These are phyloP conservation scores for Hypolimnas misippus DNA, from an alignment of 2,888 invertebrate genomes.

Conservation along the genomic window DNA sequence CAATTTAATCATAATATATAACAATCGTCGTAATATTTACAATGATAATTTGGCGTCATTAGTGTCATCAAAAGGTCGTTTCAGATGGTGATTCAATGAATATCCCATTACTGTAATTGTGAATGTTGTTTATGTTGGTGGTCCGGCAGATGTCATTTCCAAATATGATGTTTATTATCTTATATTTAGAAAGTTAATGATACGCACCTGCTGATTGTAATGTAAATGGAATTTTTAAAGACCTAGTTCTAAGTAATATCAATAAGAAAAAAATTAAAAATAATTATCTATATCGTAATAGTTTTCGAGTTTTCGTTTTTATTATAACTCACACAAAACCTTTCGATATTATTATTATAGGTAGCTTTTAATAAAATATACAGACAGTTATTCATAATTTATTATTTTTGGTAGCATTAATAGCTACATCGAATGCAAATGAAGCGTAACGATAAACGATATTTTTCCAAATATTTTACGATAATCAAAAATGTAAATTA, in stretches of 20 bases:
- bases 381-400: too few relatives aligned
- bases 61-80: constrained; percentile 26
- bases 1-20: neutral
- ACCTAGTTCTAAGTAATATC: neutral
- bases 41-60: constrained; percentile 14
- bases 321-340: too few relatives aligned
- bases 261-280: neutral
- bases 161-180: constrained; percentile 16
- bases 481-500: neutral
- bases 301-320: too few relatives aligned
- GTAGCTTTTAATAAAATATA: too few relatives aligned
- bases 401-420: too few relatives aligned
- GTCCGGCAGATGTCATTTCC: constrained; percentile 24
- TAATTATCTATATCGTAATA: too few relatives aligned
- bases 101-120: constrained; percentile 17
- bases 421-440: neutral
- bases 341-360: too few relatives aligned
- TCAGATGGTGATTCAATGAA: constrained; percentile 20
- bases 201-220: constrained; percentile 16
- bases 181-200: constrained; percentile 21
- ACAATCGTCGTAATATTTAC: constrained; percentile 5
- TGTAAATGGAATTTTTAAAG: constrained; percentile 1
- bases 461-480: neutral
- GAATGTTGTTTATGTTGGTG: constrained; percentile 15
- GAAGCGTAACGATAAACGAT: neutral